Evolutionary conservation across 2,797 vertebrate genomes (phyloP).

Genomic region (Acridotheres tristis): DNA sequence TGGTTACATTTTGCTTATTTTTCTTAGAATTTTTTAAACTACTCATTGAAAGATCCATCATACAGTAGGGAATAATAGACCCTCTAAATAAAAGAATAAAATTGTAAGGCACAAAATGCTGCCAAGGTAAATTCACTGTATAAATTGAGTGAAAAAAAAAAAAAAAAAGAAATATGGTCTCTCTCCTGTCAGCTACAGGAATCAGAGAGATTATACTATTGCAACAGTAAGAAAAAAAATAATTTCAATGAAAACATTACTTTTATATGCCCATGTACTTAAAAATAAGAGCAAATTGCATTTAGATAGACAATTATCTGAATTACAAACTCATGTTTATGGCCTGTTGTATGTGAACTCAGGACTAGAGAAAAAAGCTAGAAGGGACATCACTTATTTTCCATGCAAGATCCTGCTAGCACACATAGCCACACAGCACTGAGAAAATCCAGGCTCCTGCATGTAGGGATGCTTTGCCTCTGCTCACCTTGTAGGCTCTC

Average conservation of each 20-base stretch:
- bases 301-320: not conserved
- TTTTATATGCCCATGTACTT: not conserved
- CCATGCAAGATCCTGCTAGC: not conserved
- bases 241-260: not conserved
- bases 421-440: not conserved
- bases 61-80: not conserved
- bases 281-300: not conserved
- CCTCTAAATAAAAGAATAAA: not conserved
- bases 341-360: not conserved
- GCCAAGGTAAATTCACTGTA: not conserved
- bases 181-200: not conserved
- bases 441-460: not conserved
- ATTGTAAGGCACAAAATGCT: not conserved
- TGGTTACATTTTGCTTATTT: not conserved
- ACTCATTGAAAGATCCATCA: not conserved
- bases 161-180: not conserved
- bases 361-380: not conserved
- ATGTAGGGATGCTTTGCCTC: not conserved
- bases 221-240: not conserved
- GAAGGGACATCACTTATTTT: accelerated
- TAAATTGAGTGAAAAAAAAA: not conserved
- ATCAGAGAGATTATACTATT: not conserved
- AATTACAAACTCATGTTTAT: not conserved
- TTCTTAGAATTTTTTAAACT: not conserved
- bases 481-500: not conserved